A percentile compares a stretch with the other conserved stretches of the same genome.
phyloP scores from a whole-genome alignment of 2,797 vertebrate genomes.

The Tamandua tetradactyla region DNA sequence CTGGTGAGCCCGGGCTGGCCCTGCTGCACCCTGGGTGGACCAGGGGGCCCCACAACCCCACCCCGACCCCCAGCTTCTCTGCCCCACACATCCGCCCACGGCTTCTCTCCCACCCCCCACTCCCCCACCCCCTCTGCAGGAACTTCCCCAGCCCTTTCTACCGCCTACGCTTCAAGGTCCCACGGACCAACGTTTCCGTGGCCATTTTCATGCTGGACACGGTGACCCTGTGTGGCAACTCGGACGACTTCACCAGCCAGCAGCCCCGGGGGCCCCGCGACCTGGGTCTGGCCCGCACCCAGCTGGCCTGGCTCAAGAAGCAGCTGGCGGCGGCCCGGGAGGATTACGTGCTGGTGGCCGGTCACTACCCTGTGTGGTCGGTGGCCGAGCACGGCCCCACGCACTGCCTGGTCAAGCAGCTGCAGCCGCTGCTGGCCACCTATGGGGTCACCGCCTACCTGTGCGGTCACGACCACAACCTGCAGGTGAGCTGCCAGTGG shows the following conservation, averaged over 20 bases:
- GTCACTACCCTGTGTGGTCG: constrained; percentile 97
- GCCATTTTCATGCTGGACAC: constrained; percentile 95
- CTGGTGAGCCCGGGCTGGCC: constrained; percentile 86
- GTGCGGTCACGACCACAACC: constrained; percentile 95
- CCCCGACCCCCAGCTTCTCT: rapidly evolving
- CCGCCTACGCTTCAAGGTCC: constrained; percentile 90
- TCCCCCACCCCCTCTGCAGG: constrained; percentile 80
- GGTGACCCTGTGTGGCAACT: constrained; percentile 91
- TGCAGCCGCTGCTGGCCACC: constrained; percentile 89
- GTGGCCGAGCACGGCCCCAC: constrained; percentile 95
- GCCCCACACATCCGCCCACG: neutral
- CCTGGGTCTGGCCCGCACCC: constrained; percentile 83
- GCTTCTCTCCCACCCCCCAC: too few relatives aligned
- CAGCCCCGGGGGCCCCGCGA: constrained; percentile 85
- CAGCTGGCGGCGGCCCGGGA: constrained; percentile 88
- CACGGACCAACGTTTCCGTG: constrained; percentile 86
- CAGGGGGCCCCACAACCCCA: neutral
- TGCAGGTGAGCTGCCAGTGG: constrained; percentile 88
- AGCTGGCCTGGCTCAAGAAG: constrained; percentile 91
- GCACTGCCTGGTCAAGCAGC: constrained; percentile 87
- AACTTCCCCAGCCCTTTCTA: constrained; percentile 93
- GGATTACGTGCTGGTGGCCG: constrained; percentile 93
- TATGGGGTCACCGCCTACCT: constrained; percentile 93
- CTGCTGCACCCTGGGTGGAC: rapidly evolving
- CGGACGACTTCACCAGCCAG: constrained; percentile 87